A percentile compares a stretch with the other conserved stretches of the same genome.
Evolutionary conservation across 2,113 vertebrate species (phyloP).

Genomic region (Xiphophorus maculatus): DNA sequence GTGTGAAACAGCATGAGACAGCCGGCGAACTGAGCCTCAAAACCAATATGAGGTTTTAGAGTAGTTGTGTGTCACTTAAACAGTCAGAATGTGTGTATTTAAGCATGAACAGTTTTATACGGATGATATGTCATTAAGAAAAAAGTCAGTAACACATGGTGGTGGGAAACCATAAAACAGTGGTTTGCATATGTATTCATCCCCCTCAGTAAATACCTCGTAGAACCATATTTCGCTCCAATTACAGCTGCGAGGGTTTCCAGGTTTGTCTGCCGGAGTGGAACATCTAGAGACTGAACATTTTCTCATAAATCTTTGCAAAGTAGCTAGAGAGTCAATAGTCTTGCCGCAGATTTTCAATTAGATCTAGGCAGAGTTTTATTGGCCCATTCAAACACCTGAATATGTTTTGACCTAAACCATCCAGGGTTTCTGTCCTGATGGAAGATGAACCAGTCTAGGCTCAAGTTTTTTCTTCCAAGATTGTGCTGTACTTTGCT

Average conservation of each 20-base stretch:
- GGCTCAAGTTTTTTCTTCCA: background rate
- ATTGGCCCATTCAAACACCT: background rate
- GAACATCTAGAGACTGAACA: background rate
- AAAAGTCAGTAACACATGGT: background rate
- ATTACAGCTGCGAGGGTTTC: background rate
- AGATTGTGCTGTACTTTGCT: background rate
- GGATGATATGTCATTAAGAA: slow-evolving; percentile 17
- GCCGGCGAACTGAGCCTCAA: slow-evolving; percentile 64
- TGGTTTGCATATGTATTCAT: background rate
- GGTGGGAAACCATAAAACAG: background rate
- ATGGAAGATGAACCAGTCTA: background rate
- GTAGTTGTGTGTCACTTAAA: slow-evolving; percentile 11
- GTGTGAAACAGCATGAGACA: slow-evolving; percentile 88
- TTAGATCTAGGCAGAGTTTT: background rate
- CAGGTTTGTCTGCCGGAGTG: background rate
- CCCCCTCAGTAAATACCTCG: background rate
- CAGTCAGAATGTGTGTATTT: slow-evolving; percentile 28
- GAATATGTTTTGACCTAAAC: background rate
- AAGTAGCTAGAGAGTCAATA: background rate
- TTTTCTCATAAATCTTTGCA: background rate
- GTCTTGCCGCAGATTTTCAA: background rate
- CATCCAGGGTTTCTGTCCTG: background rate
- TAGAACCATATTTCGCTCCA: background rate
- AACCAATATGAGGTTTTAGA: slow-evolving; percentile 60
- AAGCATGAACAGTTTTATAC: slow-evolving; percentile 20